Percentiles rank a stretch among this genome's conserved stretches.
Conservation (phyloP, 2,113 vertebrate species). For the Eudyptes chrysolophus region DNA sequence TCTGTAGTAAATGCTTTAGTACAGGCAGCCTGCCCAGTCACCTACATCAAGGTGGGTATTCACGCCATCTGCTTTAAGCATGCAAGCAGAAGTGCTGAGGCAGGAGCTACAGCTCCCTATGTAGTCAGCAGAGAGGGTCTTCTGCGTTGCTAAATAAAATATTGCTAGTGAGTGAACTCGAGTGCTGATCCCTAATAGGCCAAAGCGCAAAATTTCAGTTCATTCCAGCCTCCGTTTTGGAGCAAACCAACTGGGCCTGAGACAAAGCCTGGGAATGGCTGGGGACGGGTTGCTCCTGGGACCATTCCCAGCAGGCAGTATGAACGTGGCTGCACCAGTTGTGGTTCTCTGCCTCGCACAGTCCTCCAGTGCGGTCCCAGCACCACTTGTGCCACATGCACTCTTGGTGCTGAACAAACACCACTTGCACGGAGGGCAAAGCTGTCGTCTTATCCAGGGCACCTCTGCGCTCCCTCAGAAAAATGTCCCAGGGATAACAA, state of each 20-base stretch:
- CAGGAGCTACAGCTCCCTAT: not conserved
- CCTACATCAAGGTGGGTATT: not conserved
- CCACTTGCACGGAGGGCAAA: not conserved
- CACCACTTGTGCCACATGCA: rapidly evolving
- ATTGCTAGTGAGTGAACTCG: rapidly evolving
- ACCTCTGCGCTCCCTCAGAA: not conserved
- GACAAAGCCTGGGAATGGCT: not conserved
- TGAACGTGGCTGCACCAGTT: not conserved
- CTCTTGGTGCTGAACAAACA: not conserved
- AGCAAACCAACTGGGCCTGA: not conserved
- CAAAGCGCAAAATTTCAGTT: not conserved
- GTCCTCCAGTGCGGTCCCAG: not conserved
- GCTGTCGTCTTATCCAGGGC: not conserved
- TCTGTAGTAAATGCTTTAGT: not conserved
- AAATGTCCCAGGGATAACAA: not conserved
- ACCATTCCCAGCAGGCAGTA: not conserved
- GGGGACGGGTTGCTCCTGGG: not conserved
- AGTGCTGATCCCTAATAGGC: not conserved
- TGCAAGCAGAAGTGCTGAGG: not conserved
- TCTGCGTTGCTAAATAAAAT: not conserved
- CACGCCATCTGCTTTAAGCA: not conserved
- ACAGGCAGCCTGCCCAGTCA: not conserved
- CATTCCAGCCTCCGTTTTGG: not conserved
- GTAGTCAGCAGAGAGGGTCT: not conserved
- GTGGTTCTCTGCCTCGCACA: not conserved